These are phyloP conservation scores for Rhinoraja longicauda DNA, from an alignment of 2,797 vertebrate species.

Conservation along the genomic window DNA sequence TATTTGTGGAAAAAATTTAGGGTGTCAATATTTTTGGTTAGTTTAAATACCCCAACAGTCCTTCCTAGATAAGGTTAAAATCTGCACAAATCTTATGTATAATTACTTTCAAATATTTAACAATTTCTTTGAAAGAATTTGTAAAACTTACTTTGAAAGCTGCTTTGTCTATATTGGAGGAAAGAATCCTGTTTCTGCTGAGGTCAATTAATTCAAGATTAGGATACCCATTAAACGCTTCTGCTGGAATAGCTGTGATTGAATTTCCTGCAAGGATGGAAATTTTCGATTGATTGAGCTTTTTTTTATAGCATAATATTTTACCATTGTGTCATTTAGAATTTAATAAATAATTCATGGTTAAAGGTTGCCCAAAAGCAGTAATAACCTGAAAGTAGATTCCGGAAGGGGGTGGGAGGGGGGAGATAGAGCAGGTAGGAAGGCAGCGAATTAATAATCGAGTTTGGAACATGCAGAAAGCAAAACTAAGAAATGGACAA, in stretches of 20 bases:
- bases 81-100: background rate
- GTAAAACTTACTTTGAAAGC: constrained; percentile 70
- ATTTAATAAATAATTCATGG: background rate
- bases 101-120: constrained; percentile 1
- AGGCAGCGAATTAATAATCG: too few relatives aligned
- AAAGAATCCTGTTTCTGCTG: constrained; percentile 81
- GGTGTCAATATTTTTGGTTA: constrained; percentile 5
- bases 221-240: constrained; percentile 83
- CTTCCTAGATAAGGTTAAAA: background rate
- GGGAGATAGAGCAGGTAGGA: too few relatives aligned
- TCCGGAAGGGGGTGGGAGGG: too few relatives aligned
- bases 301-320: background rate
- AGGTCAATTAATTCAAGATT: constrained; percentile 92
- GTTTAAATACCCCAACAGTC: background rate
- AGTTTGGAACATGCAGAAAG: too few relatives aligned
- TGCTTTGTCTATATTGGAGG: constrained; percentile 61
- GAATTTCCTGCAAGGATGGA: constrained; percentile 66
- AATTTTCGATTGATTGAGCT: background rate
- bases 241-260: constrained; percentile 77
- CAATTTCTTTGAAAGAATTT: background rate
- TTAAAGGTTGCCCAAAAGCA: background rate
- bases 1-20: constrained; percentile 8
- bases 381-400: too few relatives aligned
- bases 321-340: background rate
- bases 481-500: too few relatives aligned